These are phyloP conservation scores for Holotrichia oblita DNA, from an alignment of 1,140 invertebrate species.

Conservation along the genomic window DNA sequence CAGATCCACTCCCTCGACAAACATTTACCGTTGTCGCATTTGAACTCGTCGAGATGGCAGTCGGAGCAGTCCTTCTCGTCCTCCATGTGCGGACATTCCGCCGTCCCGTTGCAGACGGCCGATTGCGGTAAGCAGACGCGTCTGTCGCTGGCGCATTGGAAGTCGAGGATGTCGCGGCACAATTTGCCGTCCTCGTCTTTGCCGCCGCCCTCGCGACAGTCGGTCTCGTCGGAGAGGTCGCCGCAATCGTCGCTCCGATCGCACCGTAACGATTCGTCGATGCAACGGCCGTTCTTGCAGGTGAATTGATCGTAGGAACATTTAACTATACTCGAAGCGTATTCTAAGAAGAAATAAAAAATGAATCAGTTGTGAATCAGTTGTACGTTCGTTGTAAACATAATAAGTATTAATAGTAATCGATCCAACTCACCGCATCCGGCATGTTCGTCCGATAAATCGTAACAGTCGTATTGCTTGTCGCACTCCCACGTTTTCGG, in stretches of 20 bases:
- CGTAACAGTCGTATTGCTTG: conserved; percentile 71
- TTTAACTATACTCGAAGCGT: no score
- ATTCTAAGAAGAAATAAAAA: no score
- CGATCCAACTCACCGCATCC: conserved; percentile 67
- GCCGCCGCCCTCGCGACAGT: neutral
- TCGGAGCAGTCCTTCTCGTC: conserved; percentile 69
- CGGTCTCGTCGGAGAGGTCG: conserved; percentile 71
- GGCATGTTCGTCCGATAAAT: conserved; percentile 75
- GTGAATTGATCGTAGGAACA: conserved; percentile 54
- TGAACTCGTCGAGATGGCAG: conserved; percentile 64
- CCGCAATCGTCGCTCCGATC: conserved; percentile 75
- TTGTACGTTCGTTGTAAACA: no score
- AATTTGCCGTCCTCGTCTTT: neutral
- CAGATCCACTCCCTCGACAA: conserved; percentile 72
- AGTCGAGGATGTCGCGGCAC: conserved; percentile 47
- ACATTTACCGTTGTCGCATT: conserved; percentile 66
- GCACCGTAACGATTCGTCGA: conserved; percentile 76
- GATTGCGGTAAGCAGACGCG: conserved; percentile 62
- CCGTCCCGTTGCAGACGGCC: conserved; percentile 61
- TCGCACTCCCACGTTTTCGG: conserved; percentile 79
- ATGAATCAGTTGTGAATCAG: no score
- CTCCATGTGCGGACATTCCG: conserved; percentile 75
- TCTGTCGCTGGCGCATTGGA: conserved; percentile 69
- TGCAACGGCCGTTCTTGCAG: conserved; percentile 73
- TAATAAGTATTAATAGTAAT: no score